These are phyloP conservation scores for Poliocrania exsul DNA, from an alignment of 2,797 vertebrate genomes.

Conservation along the genomic window DNA sequence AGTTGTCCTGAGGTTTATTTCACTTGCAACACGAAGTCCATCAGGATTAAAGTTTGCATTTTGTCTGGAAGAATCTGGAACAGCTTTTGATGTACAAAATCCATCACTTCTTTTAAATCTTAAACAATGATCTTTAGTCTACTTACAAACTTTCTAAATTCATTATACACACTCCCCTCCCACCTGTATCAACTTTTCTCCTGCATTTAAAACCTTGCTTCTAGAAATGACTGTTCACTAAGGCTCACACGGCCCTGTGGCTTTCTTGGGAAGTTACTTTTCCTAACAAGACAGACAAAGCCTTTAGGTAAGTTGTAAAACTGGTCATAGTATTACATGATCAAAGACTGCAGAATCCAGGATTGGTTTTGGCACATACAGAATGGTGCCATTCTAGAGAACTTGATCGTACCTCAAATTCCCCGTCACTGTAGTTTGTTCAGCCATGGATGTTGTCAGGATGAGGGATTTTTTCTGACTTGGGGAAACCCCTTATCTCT, in stretches of 20 bases:
- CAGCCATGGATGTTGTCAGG: background rate
- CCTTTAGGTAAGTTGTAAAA: background rate
- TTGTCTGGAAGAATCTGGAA: background rate
- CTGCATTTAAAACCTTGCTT: background rate
- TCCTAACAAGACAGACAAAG: background rate
- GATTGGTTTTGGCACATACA: background rate
- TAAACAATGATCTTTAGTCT: background rate
- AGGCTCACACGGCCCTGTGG: background rate
- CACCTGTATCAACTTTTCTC: background rate
- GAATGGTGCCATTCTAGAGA: background rate
- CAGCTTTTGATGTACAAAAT: background rate
- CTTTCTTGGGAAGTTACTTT: background rate
- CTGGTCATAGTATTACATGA: background rate
- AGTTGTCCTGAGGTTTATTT: background rate
- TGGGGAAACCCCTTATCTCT: background rate
- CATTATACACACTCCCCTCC: rapidly evolving
- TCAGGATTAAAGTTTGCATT: background rate
- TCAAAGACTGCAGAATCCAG: background rate
- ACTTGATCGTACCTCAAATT: background rate
- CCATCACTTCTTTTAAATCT: background rate
- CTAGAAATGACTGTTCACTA: background rate
- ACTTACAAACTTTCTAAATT: background rate
- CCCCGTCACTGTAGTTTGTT: background rate
- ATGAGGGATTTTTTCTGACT: background rate
- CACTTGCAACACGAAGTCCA: background rate